Conservation (phyloP, 2,888 invertebrate species). For the Cybosia mesomella region DNA sequence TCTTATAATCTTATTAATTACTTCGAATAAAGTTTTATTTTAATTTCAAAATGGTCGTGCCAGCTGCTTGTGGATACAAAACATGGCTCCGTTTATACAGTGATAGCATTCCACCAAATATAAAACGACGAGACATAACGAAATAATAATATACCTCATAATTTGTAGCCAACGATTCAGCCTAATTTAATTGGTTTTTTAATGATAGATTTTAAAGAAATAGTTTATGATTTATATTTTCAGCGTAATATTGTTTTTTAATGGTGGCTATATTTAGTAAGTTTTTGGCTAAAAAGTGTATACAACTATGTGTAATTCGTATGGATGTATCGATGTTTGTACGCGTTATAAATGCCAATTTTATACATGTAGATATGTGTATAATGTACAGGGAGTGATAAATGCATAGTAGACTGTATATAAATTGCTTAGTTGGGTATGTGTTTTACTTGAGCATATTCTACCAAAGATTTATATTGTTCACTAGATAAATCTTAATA, state of each 20-base stretch:
- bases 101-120: constrained; percentile 67
- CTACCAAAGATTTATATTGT: neutral
- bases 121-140: constrained; percentile 47
- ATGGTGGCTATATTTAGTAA: constrained; percentile 57
- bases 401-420: constrained; percentile 42
- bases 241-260: constrained; percentile 45
- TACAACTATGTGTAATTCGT: constrained; percentile 39
- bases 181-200: constrained; percentile 69
- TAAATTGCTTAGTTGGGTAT: constrained; percentile 10
- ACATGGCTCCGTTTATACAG: constrained; percentile 32
- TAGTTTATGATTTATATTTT: constrained; percentile 55
- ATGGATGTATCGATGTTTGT: constrained; percentile 52
- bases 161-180: constrained; percentile 75
- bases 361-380: constrained; percentile 61
- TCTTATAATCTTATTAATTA: too few relatives aligned
- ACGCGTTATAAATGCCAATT: constrained; percentile 59
- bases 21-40: neutral
- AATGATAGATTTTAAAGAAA: constrained; percentile 49
- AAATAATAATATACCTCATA: constrained; percentile 81
- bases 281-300: constrained; percentile 52
- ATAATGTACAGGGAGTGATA: constrained; percentile 67
- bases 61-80: constrained; percentile 34
- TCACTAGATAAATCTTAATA: too few relatives aligned
- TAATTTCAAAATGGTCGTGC: constrained; percentile 36
- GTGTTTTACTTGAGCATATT: neutral